Conservation (phyloP, 1,140 invertebrate species). For the Notospermus geniculatus region DNA sequence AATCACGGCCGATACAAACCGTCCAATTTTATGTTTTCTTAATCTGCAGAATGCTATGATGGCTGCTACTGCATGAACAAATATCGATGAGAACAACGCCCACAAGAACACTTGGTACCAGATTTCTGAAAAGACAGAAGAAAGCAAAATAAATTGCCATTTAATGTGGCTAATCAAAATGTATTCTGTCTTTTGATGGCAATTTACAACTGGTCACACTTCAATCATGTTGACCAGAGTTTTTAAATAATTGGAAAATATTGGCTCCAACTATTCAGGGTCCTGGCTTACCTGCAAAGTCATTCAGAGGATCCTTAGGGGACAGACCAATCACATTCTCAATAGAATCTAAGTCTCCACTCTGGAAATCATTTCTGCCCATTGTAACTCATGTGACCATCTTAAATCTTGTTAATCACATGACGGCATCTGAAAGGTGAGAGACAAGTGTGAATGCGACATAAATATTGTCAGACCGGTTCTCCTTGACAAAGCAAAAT, state of each 20-base stretch:
- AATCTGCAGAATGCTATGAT: conserved; percentile 84
- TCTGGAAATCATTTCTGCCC: conserved; percentile 32
- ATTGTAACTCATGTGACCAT: background rate
- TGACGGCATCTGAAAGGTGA: too few species aligned
- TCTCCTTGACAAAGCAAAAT: too few species aligned
- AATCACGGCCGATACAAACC: conserved; percentile 83
- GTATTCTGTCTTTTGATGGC: background rate
- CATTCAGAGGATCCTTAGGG: conserved; percentile 51
- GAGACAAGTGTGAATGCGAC: too few species aligned
- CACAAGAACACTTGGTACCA: conserved; percentile 94
- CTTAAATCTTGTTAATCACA: too few species aligned
- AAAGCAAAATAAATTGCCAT: background rate
- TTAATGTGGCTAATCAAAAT: background rate
- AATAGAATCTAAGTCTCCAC: conserved; percentile 46
- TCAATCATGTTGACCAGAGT: background rate
- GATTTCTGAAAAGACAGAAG: conserved; percentile 71
- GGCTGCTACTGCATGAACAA: conserved; percentile 88
- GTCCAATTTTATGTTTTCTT: conserved; percentile 86
- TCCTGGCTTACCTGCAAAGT: conserved; percentile 52
- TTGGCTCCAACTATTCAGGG: too few species aligned
- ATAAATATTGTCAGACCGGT: too few species aligned
- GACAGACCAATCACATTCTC: conserved; percentile 53
- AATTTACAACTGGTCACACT: too few species aligned
- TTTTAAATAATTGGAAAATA: conserved; percentile 11
- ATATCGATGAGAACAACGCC: conserved; percentile 88